phyloP scores from a whole-genome alignment of 2,797 vertebrate species.

The Emydoidea blandingii region DNA sequence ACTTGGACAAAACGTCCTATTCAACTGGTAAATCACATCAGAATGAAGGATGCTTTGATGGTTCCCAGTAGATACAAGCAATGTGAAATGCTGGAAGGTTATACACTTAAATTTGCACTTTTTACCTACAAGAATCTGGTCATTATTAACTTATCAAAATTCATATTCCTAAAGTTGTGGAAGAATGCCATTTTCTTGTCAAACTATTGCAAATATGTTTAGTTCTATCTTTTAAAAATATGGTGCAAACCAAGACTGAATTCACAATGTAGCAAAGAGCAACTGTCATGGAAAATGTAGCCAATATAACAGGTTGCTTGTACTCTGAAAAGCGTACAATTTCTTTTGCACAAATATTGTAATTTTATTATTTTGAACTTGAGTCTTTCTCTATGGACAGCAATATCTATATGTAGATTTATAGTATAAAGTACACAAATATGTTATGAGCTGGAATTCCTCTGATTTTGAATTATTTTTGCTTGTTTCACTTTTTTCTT shows the following conservation, averaged over 20 bases:
- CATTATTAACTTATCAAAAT: slow-evolving; percentile 14
- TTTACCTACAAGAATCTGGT: slow-evolving; percentile 21
- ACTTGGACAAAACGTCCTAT: slow-evolving; percentile 91
- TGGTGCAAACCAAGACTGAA: slow-evolving; percentile 55
- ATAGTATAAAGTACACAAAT: slow-evolving; percentile 34
- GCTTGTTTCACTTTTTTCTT: slow-evolving; percentile 2
- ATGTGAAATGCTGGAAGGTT: slow-evolving; percentile 59
- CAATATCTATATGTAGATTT: slow-evolving; percentile 47
- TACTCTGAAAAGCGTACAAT: slow-evolving; percentile 56
- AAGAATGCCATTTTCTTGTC: slow-evolving; percentile 34
- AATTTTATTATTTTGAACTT: slow-evolving; percentile 63
- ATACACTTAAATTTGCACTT: slow-evolving; percentile 58
- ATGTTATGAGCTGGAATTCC: slow-evolving; percentile 28
- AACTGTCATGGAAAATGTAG: slow-evolving; percentile 65
- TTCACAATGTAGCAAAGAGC: slow-evolving; percentile 60
- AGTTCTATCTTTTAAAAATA: slow-evolving; percentile 54
- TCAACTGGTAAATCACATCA: slow-evolving; percentile 89
- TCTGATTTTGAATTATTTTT: slow-evolving; percentile 38
- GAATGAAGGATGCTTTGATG: slow-evolving; percentile 56
- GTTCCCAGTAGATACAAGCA: slow-evolving; percentile 46
- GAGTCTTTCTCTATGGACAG: slow-evolving; percentile 51
- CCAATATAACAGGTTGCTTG: slow-evolving; percentile 59
- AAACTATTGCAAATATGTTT: slow-evolving; percentile 37
- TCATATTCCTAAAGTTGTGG: slow-evolving; percentile 10
- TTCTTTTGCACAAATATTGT: slow-evolving; percentile 70